phyloP scores from a whole-genome alignment of 1,140 invertebrate genomes.

The Camponotus floridanus region DNA sequence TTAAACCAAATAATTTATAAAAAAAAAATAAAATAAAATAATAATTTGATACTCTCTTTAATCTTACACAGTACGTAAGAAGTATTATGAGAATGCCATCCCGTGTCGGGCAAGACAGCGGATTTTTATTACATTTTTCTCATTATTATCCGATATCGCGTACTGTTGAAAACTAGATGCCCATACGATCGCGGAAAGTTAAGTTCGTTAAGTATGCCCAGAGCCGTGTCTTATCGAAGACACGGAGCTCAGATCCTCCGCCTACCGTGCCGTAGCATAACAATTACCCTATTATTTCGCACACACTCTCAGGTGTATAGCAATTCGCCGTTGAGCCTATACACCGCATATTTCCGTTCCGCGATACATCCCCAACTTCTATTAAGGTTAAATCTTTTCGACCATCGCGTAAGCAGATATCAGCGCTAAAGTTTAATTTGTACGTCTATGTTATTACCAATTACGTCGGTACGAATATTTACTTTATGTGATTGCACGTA shows the following conservation, averaged over 20 bases:
- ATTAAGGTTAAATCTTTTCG: conserved; percentile 65
- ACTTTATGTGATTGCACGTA: background rate
- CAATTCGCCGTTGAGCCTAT: conserved; percentile 61
- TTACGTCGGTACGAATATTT: background rate
- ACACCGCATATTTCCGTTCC: conserved; percentile 58
- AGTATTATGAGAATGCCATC: background rate
- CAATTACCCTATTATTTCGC: conserved; percentile 83
- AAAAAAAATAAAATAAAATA: background rate
- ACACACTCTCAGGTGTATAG: conserved; percentile 24
- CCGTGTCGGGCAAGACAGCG: background rate
- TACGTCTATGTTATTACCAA: background rate
- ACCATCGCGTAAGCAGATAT: conserved; percentile 45
- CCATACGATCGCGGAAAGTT: conserved; percentile 73
- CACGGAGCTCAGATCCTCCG: conserved; percentile 79
- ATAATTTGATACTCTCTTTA: background rate
- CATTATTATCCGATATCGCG: conserved; percentile 36
- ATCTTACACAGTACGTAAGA: background rate
- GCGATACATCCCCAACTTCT: conserved; percentile 48
- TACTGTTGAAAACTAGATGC: conserved; percentile 67
- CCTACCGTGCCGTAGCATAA: conserved; percentile 81
- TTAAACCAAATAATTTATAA: background rate
- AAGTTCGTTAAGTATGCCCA: conserved; percentile 80
- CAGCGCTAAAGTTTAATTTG: conserved; percentile 40
- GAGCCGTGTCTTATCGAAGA: conserved; percentile 82
- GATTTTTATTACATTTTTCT: conserved; percentile 45